Conservation (phyloP, 2,113 vertebrate species). For the Parus major region DNA sequence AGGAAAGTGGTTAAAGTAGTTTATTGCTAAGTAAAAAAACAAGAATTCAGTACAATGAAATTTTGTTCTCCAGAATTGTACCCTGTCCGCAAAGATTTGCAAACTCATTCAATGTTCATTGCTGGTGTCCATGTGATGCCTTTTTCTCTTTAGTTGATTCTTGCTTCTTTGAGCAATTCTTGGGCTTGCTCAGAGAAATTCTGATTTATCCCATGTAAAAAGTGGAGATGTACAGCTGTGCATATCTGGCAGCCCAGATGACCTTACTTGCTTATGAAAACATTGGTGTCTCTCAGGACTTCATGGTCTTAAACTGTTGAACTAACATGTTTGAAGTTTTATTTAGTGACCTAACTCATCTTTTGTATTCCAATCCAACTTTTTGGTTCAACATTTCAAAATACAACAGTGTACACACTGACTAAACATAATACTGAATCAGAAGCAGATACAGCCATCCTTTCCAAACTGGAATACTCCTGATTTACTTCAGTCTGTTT, state of each 20-base stretch:
- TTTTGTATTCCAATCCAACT: neutral
- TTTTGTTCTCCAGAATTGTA: neutral
- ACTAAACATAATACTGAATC: neutral
- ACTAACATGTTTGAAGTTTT: neutral
- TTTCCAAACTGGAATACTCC: neutral
- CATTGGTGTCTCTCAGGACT: neutral
- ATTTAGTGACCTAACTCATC: neutral
- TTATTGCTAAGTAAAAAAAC: neutral
- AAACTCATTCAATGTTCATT: neutral
- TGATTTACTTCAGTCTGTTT: neutral
- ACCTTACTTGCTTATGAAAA: neutral
- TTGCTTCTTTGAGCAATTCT: neutral
- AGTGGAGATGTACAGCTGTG: neutral
- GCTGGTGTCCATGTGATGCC: neutral
- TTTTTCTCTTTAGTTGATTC: neutral
- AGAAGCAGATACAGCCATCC: neutral
- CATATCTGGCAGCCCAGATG: neutral
- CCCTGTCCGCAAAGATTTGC: neutral
- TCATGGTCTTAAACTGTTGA: neutral
- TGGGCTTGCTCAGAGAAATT: neutral
- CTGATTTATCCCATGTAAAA: neutral
- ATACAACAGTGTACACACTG: neutral
- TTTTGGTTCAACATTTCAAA: conserved; percentile 21
- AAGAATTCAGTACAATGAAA: neutral
- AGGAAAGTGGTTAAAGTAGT: neutral